Base-by-base conservation (phyloP, 2,888 invertebrate genomes). In the Meiosimyza decipiens region DNA sequence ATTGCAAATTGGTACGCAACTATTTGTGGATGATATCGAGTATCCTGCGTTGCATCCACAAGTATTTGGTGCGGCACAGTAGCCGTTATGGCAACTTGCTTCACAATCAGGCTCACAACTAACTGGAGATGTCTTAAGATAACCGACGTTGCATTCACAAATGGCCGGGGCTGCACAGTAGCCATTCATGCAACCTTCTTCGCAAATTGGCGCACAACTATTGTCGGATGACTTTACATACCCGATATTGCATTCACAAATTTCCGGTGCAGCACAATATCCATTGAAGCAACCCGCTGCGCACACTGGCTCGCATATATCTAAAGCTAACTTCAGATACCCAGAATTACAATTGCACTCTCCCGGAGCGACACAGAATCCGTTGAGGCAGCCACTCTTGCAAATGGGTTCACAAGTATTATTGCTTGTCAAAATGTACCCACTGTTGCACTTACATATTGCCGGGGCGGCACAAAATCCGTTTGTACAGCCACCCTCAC, bases 1-100 rank as follows among this genome's bases (percentile, higher is more conserved):
- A 0, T 82, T 77, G 75, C 89, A 89, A 1, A 82, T 64, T 0
- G 87, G 83, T 12, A 75, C 75, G 60, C 85, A 85, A 1, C 62
- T 33, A 11, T 60, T 76, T 0, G 28, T 13, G 1, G 59, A n/a
- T 1, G 59, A 52, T 40, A 54, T 33, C 1, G 64, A 55, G 12
- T 65, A 73, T 16, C 71, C 68, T 13, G 11, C 15, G 5, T 64
- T 40, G 40, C 76, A 74, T 6, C 69, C 65, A 63, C 88, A 88
- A 7, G 64, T 68, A 33, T 82, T 74, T 0, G 85, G 85, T 0
- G 77, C 80, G 1, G 77, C 69, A 73, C 88, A 88, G 1, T 75
- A 65, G 2, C 87, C 85, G 75, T 84, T 81, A 0, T 40, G 3
- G 28, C 81, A 82, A 2, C 71, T 74, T 77, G 66, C 66, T 12